phyloP scores from a whole-genome alignment of 2,113 vertebrate genomes.

The Myodes glareolus region DNA sequence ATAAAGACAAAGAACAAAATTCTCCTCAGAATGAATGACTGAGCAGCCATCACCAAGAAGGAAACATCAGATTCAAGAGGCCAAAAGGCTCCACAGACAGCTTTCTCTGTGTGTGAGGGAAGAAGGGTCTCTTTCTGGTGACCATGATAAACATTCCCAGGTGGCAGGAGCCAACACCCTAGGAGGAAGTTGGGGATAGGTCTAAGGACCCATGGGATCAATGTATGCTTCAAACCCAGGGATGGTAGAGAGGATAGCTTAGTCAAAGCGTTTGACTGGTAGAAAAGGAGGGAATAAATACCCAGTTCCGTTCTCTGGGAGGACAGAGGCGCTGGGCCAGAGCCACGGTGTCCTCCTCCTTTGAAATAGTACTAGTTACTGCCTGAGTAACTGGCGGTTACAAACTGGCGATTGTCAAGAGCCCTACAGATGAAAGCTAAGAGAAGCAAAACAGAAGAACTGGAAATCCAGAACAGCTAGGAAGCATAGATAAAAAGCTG shows the following conservation, averaged over 20 bases:
- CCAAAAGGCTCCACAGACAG: neutral
- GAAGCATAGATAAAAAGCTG: neutral
- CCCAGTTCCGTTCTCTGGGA: neutral
- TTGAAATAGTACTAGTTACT: neutral
- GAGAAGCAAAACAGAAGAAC: conserved; percentile 41
- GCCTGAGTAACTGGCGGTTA: conserved; percentile 42
- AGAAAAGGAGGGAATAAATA: neutral
- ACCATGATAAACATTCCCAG: neutral
- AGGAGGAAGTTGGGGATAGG: neutral
- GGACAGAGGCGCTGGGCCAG: neutral
- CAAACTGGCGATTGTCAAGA: conserved; percentile 32
- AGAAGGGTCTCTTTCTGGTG: neutral
- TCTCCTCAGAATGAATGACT: neutral
- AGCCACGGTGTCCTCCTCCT: neutral
- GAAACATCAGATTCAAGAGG: neutral
- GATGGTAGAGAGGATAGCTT: too few species aligned
- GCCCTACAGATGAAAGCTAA: conserved; percentile 12
- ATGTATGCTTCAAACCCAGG: neutral
- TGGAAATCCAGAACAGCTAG: neutral
- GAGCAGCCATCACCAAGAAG: neutral
- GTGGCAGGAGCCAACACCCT: neutral
- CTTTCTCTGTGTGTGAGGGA: neutral
- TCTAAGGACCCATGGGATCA: neutral
- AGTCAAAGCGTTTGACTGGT: neutral
- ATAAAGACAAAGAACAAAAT: neutral